phyloP scores from a whole-genome alignment of 1,140 invertebrate genomes.

The Papilio helenus region DNA sequence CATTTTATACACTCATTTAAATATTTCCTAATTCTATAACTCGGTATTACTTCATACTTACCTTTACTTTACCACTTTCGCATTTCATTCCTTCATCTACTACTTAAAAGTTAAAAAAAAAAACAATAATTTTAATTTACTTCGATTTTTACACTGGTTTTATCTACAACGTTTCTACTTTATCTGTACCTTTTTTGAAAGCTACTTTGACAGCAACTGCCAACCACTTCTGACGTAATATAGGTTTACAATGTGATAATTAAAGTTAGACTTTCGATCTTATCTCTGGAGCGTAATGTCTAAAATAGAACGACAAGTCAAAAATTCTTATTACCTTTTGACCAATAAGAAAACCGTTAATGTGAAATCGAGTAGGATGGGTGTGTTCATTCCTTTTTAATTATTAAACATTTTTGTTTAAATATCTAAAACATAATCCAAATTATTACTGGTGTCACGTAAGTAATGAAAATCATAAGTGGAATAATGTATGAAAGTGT shows the following conservation, averaged over 20 bases:
- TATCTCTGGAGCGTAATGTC: slow-evolving; percentile 31
- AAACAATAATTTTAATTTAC: background rate
- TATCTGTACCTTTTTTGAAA: slow-evolving; percentile 34
- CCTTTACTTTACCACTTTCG: background rate
- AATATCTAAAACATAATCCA: slow-evolving; percentile 16
- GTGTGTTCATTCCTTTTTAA: slow-evolving; percentile 53
- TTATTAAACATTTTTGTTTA: slow-evolving; percentile 41
- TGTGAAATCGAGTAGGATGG: slow-evolving; percentile 51
- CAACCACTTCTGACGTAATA: background rate
- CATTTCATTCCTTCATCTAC: too few species aligned
- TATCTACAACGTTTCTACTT: background rate
- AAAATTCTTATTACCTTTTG: slow-evolving; percentile 33
- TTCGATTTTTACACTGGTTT: background rate
- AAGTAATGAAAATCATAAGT: slow-evolving; percentile 9
- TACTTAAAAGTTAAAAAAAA: background rate
- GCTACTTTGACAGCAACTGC: slow-evolving; percentile 26
- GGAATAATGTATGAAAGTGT: slow-evolving; percentile 28
- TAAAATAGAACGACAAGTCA: slow-evolving; percentile 39
- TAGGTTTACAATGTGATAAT: slow-evolving; percentile 34
- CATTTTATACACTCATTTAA: background rate
- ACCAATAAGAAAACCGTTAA: slow-evolving; percentile 46
- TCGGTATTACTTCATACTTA: background rate
- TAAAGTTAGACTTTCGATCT: slow-evolving; percentile 32
- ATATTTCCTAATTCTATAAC: background rate
- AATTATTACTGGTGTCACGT: slow-evolving; percentile 20